phyloP scores from a whole-genome alignment of 1,140 invertebrate genomes.

The Forficula auricularia region DNA sequence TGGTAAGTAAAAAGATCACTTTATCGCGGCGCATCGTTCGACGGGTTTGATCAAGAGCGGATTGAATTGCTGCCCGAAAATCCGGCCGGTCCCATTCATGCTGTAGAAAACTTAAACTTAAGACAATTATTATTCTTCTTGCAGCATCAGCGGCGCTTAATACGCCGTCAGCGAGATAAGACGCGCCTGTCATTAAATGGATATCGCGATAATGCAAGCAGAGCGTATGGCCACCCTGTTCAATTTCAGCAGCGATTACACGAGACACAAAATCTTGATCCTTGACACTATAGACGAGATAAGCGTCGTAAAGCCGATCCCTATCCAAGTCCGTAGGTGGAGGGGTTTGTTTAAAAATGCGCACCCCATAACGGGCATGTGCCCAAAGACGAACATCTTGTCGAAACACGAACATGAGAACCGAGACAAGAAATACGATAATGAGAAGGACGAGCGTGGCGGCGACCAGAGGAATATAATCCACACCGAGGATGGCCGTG shows the following conservation, averaged over 20 bases:
- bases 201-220: constrained; percentile 59
- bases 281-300: constrained; percentile 69
- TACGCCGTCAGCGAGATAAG: constrained; percentile 51
- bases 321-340: constrained; percentile 30
- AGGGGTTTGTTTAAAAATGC: constrained; percentile 42
- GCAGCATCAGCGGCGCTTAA: constrained; percentile 59
- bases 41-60: constrained; percentile 36
- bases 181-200: constrained; percentile 39
- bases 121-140: constrained; percentile 47
- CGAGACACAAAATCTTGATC: constrained; percentile 64
- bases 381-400: constrained; percentile 56
- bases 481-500: constrained; percentile 32
- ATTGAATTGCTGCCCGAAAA: constrained; percentile 48
- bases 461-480: constrained; percentile 53
- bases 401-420: constrained; percentile 54
- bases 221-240: constrained; percentile 50
- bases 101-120: constrained; percentile 53
- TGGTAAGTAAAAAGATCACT: constrained; percentile 51
- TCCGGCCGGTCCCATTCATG: constrained; percentile 56
- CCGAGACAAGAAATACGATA: constrained; percentile 44
- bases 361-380: constrained; percentile 50
- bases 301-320: constrained; percentile 68
- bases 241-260: constrained; percentile 58
- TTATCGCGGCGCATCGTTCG: constrained; percentile 34
- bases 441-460: constrained; percentile 54